A percentile compares a stretch with the other conserved stretches of the same genome.
Conservation (phyloP, 2,113 vertebrate genomes). For the Myotis davidii region DNA sequence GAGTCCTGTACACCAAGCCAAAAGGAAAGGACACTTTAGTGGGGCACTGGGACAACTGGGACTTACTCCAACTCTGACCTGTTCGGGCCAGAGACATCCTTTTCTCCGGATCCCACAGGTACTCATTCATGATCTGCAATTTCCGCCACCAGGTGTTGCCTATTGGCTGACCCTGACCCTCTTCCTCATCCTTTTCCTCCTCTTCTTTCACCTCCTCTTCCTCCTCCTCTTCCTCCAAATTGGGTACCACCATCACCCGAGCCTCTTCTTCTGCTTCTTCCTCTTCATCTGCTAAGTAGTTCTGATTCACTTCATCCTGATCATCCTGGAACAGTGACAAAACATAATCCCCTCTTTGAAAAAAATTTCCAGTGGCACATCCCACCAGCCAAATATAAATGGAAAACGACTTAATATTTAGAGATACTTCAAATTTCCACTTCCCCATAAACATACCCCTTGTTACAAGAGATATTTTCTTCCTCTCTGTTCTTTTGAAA, state of each 20-base stretch:
- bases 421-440: conserved; percentile 83
- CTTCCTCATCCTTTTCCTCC: conserved; percentile 81
- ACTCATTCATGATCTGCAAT: conserved; percentile 89
- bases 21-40: conserved; percentile 56
- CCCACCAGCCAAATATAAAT: conserved; percentile 83
- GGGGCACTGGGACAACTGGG: conserved; percentile 65
- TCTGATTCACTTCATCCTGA: conserved; percentile 90
- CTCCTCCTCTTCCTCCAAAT: conserved; percentile 82
- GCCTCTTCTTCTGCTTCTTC: conserved; percentile 81
- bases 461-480: conserved; percentile 75
- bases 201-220: conserved; percentile 81
- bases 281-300: conserved; percentile 88
- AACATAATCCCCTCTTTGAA: conserved; percentile 74
- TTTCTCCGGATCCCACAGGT: conserved; percentile 96
- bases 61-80: conserved; percentile 97
- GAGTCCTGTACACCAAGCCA: neutral
- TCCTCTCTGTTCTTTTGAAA: conserved; percentile 45
- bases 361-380: conserved; percentile 50
- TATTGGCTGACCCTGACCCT: conserved; percentile 72
- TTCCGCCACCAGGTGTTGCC: conserved; percentile 86
- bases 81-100: conserved; percentile 95
- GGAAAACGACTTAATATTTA: conserved; percentile 80
- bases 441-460: conserved; percentile 79
- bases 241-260: conserved; percentile 69
- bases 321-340: conserved; percentile 88